Percentiles rank a stretch among this genome's conserved stretches.
Evolutionary conservation across 2,888 invertebrate genomes (phyloP).

Genomic region (Hofmannophila pseudospretella): DNA sequence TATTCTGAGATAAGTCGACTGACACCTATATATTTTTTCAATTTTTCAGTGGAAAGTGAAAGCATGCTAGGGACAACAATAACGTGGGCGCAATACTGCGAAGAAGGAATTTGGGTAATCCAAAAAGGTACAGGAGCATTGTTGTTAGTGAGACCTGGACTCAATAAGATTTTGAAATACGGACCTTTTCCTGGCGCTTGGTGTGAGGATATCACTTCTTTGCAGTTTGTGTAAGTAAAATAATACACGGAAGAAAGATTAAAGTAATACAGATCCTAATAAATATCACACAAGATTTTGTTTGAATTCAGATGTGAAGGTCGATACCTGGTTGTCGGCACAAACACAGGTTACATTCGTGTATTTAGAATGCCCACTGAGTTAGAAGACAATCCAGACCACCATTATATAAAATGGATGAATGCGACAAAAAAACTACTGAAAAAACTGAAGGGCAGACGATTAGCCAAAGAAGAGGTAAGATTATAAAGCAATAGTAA

Average conservation of each 20-base stretch:
- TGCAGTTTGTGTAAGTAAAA: conserved; percentile 53
- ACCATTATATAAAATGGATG: conserved; percentile 45
- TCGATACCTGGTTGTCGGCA: conserved; percentile 53
- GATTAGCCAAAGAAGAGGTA: conserved; percentile 64
- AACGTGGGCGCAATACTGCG: conserved; percentile 61
- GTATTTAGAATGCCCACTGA: conserved; percentile 57
- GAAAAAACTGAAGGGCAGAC: conserved; percentile 60
- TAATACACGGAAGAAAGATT: background rate
- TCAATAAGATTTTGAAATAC: conserved; percentile 53
- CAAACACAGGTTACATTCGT: conserved; percentile 61
- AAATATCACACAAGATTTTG: no score
- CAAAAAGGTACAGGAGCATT: conserved; percentile 60
- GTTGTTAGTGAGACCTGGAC: conserved; percentile 47
- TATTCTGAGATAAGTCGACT: background rate
- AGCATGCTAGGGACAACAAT: conserved; percentile 53
- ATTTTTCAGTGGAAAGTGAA: conserved; percentile 53
- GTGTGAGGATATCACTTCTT: conserved; percentile 53
- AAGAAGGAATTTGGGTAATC: conserved; percentile 59
- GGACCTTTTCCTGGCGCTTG: conserved; percentile 60
- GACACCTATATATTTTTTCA: background rate
- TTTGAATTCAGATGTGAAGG: conserved; percentile 43
- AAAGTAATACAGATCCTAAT: no score
- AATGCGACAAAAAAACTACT: conserved; percentile 44
- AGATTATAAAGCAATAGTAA: background rate
- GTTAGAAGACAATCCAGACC: conserved; percentile 49